A percentile compares a stretch with the other conserved stretches of the same genome.
Conservation (phyloP, 2,888 invertebrate species). For the Polymixis lichenea region DNA sequence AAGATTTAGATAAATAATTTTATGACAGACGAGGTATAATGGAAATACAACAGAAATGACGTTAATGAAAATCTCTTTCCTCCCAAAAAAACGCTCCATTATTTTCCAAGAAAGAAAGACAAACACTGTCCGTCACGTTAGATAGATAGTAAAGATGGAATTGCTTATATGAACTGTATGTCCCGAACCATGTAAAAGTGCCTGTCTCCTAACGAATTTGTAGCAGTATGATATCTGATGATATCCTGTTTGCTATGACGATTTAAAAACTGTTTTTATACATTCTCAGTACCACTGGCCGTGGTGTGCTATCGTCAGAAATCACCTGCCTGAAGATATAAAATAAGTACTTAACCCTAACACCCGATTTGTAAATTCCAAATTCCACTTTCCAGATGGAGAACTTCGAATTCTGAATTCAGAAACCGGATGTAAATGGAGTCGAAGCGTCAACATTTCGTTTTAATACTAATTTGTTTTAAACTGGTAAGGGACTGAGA, state of each 20-base stretch:
- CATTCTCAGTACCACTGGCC: not conserved
- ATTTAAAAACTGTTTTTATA: not conserved
- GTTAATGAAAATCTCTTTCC: not conserved
- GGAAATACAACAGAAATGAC: not conserved
- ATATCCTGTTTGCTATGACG: not conserved
- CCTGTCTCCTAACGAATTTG: not conserved
- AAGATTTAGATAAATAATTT: not conserved
- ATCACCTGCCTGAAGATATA: not conserved
- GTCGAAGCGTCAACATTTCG: conserved; percentile 1
- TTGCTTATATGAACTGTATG: not conserved
- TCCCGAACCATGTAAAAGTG: not conserved
- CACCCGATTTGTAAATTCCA: not conserved
- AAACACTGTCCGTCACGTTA: not conserved
- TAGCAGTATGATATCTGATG: not conserved
- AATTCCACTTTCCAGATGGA: not conserved
- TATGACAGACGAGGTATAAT: not conserved
- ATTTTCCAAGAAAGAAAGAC: not conserved
- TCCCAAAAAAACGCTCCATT: not conserved
- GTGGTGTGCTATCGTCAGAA: not conserved
- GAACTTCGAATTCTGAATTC: not conserved
- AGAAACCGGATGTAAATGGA: not conserved
- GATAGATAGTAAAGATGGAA: not conserved
- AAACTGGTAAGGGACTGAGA: not conserved
- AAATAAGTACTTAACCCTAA: not conserved
- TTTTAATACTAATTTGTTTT: conserved; percentile 5